Conservation (phyloP, 2,888 invertebrate genomes). For the Philereme transversata region DNA sequence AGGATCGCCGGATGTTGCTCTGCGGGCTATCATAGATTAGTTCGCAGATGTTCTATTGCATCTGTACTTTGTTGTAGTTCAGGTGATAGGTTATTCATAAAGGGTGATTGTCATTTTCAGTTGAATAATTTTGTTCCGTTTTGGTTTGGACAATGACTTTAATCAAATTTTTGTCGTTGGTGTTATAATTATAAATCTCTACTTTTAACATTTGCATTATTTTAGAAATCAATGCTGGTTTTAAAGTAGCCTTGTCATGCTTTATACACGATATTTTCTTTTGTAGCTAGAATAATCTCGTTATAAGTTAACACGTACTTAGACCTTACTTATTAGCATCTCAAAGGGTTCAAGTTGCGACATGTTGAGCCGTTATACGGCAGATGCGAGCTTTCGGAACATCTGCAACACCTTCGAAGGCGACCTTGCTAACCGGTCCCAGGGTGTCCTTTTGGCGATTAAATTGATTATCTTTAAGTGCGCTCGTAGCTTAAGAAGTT, state of each 20-base stretch:
- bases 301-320: conserved; percentile 1
- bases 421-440: conserved; percentile 46
- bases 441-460: conserved; percentile 32
- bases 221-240: too few species aligned
- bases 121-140: neutral
- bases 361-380: conserved; percentile 35
- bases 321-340: conserved; percentile 6
- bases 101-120: conserved; percentile 3
- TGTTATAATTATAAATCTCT: too few species aligned
- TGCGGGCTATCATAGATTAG: conserved; percentile 58
- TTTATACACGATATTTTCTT: neutral
- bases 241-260: neutral
- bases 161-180: too few species aligned
- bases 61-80: conserved; percentile 16
- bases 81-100: conserved; percentile 8
- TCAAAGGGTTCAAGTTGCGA: conserved; percentile 28
- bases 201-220: too few species aligned
- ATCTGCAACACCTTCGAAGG: conserved; percentile 43
- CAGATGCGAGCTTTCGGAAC: conserved; percentile 39
- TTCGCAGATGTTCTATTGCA: conserved; percentile 31
- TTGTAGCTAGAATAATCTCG: neutral
- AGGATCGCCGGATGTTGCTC: conserved; percentile 67
- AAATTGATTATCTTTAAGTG: conserved; percentile 25
- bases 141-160: conserved; percentile 1
- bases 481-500: conserved; percentile 18